These are phyloP conservation scores for Loriculus beryllinus DNA, from an alignment of 2,797 vertebrate species.

Conservation along the genomic window DNA sequence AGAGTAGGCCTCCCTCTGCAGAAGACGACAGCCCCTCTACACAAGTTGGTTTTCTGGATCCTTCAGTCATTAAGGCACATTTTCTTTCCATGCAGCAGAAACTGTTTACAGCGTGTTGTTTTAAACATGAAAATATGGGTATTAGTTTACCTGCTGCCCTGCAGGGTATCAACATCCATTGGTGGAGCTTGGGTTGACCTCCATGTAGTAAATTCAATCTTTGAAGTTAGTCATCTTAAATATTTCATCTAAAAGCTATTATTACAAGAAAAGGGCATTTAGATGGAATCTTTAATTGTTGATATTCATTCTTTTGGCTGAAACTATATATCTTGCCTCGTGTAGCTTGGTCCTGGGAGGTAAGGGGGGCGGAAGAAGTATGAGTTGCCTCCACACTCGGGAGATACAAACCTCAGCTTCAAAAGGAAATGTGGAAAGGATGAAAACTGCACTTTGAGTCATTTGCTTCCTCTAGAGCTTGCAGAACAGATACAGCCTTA, in stretches of 20 bases:
- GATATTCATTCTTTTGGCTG: not conserved
- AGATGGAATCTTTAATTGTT: not conserved
- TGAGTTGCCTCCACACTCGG: not conserved
- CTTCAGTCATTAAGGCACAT: not conserved
- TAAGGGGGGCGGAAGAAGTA: not conserved
- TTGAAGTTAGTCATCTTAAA: not conserved
- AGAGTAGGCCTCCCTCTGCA: not conserved
- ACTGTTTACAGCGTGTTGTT: not conserved
- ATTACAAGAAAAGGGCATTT: not conserved
- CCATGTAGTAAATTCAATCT: not conserved
- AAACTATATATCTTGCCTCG: not conserved
- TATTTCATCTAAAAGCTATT: not conserved
- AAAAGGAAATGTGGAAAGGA: not conserved
- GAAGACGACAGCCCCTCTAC: not conserved
- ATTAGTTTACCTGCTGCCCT: not conserved
- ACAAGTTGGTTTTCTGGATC: not conserved
- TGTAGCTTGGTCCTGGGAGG: not conserved
- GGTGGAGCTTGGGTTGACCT: not conserved
- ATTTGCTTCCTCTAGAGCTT: not conserved
- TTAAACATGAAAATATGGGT: not conserved
- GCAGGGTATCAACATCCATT: fast-evolving
- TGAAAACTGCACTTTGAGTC: not conserved
- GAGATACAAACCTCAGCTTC: not conserved
- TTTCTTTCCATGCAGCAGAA: not conserved
- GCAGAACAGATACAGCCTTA: not conserved